Base-by-base conservation (phyloP, 2,888 invertebrate genomes). In the Lasioglossum lativentre region DNA sequence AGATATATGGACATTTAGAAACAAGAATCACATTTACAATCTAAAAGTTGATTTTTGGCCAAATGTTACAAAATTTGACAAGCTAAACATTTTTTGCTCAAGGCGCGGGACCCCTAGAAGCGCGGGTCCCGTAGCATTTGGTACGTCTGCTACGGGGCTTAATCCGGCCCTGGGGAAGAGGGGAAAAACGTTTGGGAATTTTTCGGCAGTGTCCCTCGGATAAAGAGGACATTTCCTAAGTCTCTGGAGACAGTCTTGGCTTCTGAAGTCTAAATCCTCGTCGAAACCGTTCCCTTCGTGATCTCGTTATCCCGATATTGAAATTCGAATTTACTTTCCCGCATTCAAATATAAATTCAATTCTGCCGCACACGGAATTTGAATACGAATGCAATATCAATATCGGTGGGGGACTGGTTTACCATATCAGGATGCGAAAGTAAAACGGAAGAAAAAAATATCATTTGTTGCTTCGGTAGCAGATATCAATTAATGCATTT, bases 321-420 rank as follows among this genome's bases (percentile, higher is more conserved):
- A 45, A 66, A 75, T 52, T 45, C 59, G 45, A 66, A 80, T 45
- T n/a, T n/a, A 71, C 70, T 70, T 38, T 70, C 52, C 52, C 70
- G 38, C 38, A 71, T 71, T 71, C n/a, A 42, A 71, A 42, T 42
- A 66, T 63, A 76, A 68, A 80, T 76, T 40, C 38, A 75, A 66
- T 80, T 80, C 75, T 30, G 47, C 34, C 23, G 68, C 23, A 12
- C 16, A 12, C 16, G 38, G 38, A 38, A 68, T 68, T 68, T 68
- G 38, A 68, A 68, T 68, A 68, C 68, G 68, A 68, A 68, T 38
- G 68, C 34, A 38, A 68, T 68, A 68, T 68, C 68, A 38, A 68
- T 68, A 68, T 68, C 68, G 23, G 4, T 12, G 34, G 38, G 8
- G 23, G 19, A n/a, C 23, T 23, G 38, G 68, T 8, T 68, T 19